Conservation (phyloP, 2,888 invertebrate species). For the Kryphioiulus occultus region DNA sequence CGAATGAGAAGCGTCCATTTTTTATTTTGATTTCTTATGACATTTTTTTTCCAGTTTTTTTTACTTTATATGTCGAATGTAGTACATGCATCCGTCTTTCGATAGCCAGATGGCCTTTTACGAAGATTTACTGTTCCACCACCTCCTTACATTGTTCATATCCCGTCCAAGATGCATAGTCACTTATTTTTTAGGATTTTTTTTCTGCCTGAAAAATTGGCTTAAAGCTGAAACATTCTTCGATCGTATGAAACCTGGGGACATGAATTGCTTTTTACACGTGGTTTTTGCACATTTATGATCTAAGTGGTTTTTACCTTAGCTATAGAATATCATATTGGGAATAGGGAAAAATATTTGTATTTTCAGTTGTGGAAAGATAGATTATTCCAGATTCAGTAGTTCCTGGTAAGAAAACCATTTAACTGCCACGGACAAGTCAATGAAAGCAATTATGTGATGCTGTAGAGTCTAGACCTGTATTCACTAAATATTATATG, state of each 20-base stretch:
- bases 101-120: background rate
- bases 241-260: background rate
- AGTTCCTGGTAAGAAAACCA: background rate
- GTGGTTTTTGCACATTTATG: background rate
- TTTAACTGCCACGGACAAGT: background rate
- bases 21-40: background rate
- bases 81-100: background rate
- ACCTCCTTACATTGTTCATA: background rate
- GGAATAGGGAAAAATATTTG: background rate
- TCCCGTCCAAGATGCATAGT: background rate
- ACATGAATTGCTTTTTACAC: background rate
- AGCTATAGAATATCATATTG: background rate
- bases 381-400: background rate
- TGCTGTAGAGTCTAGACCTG: background rate
- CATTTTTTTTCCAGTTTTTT: background rate
- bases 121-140: background rate
- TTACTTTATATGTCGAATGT: background rate
- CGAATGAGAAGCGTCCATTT: background rate
- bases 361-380: background rate
- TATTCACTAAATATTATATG: background rate
- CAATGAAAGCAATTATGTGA: background rate
- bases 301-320: background rate
- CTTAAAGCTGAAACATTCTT: background rate
- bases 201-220: background rate
- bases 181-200: background rate